Base-by-base conservation (phyloP, 2,113 vertebrate species). In the Neolamprologus ventralis region DNA sequence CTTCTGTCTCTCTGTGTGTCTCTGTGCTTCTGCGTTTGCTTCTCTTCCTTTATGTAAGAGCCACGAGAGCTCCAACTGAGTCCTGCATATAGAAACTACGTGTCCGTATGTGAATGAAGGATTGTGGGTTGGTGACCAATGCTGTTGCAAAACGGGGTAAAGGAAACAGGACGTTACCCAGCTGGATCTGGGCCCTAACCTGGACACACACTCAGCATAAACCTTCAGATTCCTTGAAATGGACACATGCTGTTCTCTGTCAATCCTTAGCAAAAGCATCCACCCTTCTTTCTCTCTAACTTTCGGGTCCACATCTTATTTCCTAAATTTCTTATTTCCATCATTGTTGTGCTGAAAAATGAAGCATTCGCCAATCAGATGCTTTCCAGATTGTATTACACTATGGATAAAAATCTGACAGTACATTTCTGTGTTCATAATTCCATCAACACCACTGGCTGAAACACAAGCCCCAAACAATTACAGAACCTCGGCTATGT, bases 51-150 rank as follows among this genome's bases (percentile, higher is more conserved):
- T 26, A 83, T 49, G 51, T 79, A 5, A 45, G 33, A 81, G 19
- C 75, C 79, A 21, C 3, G 2, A 45, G 47, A 60, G 75, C 51
- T 75, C 28, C 3, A 71, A 81, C 37, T 23, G 65, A 80, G 13
- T 16, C 40, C 79, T 80, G 58, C 28, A 80, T 63, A n/a, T 65
- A 84, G 86, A 85, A 86, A 47, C 53, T 45, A 63, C 5, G 5
- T 89, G 45, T 73, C 53, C 8, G 42, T 82, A 17, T 83, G 84
- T 94, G 91, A 93, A 90, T 83, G 87, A 87, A 81, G 87, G 90
- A 82, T 84, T 93, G 88, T 92, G 75, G 87, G 45, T 40, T 28
- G 83, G 90, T 45, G 79, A 89, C 88, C 90, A 65, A 85, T 90
- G 91, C 87, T 83, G 88, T 80, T 53, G 75, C 85, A 89, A 40